phyloP scores from a whole-genome alignment of 2,797 vertebrate species.

The Betta splendens region DNA sequence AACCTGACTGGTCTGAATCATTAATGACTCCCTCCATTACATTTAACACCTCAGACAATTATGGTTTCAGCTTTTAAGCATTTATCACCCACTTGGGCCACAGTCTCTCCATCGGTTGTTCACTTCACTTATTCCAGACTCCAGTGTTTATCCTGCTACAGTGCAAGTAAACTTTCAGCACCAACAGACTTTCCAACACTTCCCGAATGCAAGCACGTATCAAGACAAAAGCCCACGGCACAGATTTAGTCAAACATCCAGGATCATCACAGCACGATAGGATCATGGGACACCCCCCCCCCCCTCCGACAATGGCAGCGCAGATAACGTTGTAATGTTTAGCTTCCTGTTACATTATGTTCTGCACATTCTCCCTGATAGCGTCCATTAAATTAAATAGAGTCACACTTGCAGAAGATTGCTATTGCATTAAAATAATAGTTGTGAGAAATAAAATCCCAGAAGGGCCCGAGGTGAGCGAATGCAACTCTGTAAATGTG shows the following conservation, averaged over 20 bases:
- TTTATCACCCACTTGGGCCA: conserved; percentile 6
- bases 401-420: conserved; percentile 34
- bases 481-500: conserved; percentile 16
- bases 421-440: conserved; percentile 42
- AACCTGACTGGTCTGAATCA: conserved; percentile 12
- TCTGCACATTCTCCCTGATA: conserved; percentile 20
- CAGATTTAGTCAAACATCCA: conserved; percentile 13
- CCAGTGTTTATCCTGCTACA: conserved; percentile 3
- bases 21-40: neutral
- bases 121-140: neutral
- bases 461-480: conserved; percentile 23
- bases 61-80: conserved; percentile 17
- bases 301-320: conserved; percentile 14
- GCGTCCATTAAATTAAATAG: conserved; percentile 31
- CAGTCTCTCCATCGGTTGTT: neutral
- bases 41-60: conserved; percentile 21
- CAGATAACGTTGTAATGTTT: conserved; percentile 31
- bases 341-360: conserved; percentile 21
- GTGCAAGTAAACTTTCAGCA: conserved; percentile 3
- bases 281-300: conserved; percentile 10
- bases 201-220: neutral
- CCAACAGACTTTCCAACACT: neutral
- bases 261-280: conserved; percentile 8
- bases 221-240: neutral
- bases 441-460: conserved; percentile 29